These are phyloP conservation scores for Andinoacara biseriatus DNA, from an alignment of 2,113 vertebrate species.

Conservation along the genomic window DNA sequence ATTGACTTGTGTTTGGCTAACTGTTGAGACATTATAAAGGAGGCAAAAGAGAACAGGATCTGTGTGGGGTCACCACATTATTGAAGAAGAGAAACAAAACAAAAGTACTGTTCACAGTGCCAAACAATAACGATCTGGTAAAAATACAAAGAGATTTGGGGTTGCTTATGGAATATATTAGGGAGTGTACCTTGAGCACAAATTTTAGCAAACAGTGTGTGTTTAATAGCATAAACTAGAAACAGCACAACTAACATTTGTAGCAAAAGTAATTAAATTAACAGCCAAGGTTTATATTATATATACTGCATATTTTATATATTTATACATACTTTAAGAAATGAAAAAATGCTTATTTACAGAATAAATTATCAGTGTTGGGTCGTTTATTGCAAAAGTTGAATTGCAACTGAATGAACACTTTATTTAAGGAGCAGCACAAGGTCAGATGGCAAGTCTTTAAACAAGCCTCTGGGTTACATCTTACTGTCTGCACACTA, in stretches of 20 bases:
- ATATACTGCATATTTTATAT: neutral
- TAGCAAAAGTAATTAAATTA: too few relatives aligned
- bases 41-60: conserved; percentile 7
- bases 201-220: too few relatives aligned
- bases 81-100: neutral
- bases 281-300: neutral
- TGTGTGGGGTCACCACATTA: neutral
- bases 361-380: neutral
- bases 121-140: neutral
- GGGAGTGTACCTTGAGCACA: neutral
- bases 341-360: neutral
- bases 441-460: conserved; percentile 8
- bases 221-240: too few relatives aligned
- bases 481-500: neutral
- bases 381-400: neutral
- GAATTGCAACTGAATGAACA: neutral
- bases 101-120: neutral
- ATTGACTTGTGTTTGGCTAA: conserved; percentile 7
- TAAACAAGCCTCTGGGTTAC: conserved; percentile 18
- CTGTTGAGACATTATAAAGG: conserved; percentile 19
- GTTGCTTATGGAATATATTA: neutral
- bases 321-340: neutral
- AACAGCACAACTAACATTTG: too few relatives aligned
- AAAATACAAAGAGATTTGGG: neutral
- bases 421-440: conserved; percentile 5